Base-by-base conservation (phyloP, 2,113 vertebrate species). In the Myotis brandtii region DNA sequence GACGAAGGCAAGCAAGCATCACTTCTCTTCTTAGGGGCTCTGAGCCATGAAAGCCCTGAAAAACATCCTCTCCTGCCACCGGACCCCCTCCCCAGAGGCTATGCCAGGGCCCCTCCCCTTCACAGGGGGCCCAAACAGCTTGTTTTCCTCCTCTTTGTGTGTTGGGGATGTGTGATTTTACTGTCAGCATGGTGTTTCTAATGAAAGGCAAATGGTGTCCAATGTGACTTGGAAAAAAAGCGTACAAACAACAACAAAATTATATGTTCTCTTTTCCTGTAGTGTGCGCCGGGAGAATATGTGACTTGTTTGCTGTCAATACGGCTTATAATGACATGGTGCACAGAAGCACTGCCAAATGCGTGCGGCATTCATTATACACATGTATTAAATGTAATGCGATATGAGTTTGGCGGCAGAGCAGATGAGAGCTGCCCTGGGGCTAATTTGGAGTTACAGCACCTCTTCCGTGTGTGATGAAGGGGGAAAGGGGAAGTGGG, bases 221-320 rank as follows among this genome's bases (percentile, higher is more conserved):
- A 98, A 98, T 98, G 96, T 98, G 97, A 97, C 98, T 98, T 91
- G 95, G 95, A 96, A 97, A 97, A 98, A 98, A 98, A 97, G 48
- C n/a, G 85, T 98, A 98, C 96, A 98, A 98, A 98, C 97, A 98
- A 98, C 98, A 98, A 97, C 98, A 98, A 98, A 98, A 98, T 98
- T 98, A 98, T 97, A 98, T 98, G 98, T 98, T 98, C 97, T 95
- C 95, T 97, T 97, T 94, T 96, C 96, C 95, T 84, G 96, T 93
- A 95, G 97, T 94, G 97, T 97, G 98, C 97, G 16, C 97, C 82
- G 91, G 97, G 97, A 97, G 94, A 95, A 81, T 95, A 94, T 97
- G 97, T 97, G 97, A 97, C 98, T 98, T 98, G 98, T 98, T 99
- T 98, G 97, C 96, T 98, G 97, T 98, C 98, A 98, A 96, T 98